Base-by-base conservation (phyloP, 2,888 invertebrate genomes). In the Drosophila mimetica region DNA sequence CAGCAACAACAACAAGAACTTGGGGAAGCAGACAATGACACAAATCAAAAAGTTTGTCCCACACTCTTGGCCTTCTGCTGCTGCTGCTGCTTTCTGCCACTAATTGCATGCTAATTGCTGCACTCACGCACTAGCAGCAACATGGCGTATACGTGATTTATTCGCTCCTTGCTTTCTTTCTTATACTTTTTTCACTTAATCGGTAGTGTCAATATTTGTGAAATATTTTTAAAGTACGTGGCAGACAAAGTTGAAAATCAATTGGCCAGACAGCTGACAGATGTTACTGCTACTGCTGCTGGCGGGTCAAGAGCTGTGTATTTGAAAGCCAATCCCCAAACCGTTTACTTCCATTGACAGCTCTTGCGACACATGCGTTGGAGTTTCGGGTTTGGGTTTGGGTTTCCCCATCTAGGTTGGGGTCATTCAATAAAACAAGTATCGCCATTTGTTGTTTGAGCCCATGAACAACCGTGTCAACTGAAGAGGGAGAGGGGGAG, bases 321-420 rank as follows among this genome's bases (percentile, higher is more conserved):
- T 78, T 84, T 74, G 77, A 71, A 74, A 84, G 88, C 80, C 83
- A 87, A 87, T 84, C 88, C 82, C 80, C 83, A 84, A 87, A 87
- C 88, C 82, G 87, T 86, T 86, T 78, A 86, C 82, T 85, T 76
- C 75, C 82, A 85, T 79, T 86, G 85, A 84, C 82, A 86, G 85
- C 81, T 44, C 7, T 14, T 86, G 82, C 87, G 82, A 82, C 82
- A 82, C 81, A 86, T 82, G 87, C 82, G 79, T 84, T 71, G 71
- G 64, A 46, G 8, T 8, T 11, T 11, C 14, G 28, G 2, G 20
- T 18, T 6, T 20, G 18, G 41, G 41, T 13, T 5, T n/a, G 16
- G 6, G 6, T n/a, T n/a, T n/a, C n/a, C n/a, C n/a, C n/a, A n/a
- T 18, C 13, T 9, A 11, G 7, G 28, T 2, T n/a, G 22, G 42